Base-by-base conservation (phyloP, 1,140 invertebrate genomes). In the Tetramorium simillimum region DNA sequence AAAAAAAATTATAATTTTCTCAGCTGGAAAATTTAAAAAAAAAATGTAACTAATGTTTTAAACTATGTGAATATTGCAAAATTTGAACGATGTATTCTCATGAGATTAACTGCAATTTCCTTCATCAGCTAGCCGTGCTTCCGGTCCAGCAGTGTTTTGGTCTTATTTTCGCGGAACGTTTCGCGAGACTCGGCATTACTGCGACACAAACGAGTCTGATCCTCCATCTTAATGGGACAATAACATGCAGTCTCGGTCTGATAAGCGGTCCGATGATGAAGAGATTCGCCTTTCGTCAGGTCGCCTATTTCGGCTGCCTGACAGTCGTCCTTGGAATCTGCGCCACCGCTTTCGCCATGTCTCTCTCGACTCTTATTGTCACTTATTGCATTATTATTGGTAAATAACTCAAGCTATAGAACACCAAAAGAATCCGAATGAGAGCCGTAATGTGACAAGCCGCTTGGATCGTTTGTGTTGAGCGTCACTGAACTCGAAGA, bases 371-470 rank as follows among this genome's bases (percentile, higher is more conserved):
- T 53, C 96, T 96, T 91, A 93, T 97, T 53, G 87, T 97, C 67
- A 95, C 95, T 18, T 97, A 97, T 91, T 96, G 97, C 88, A 94
- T 97, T 91, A 95, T 97, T 85, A 95, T 96, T 90, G 96, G 97
- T 97, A 94, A 96, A 96, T 96, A 90, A 84, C 63, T 72, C 12
- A 46, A 3, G 5, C 18, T 58, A 12, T 16, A 49, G 12, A 40
- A 77, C 60, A 80, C 10, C 24, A n/a, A n/a, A 33, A 33, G 33
- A 46, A 10, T 18, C 16, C 24, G 6, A 65, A 75, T 75, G 14
- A 56, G 18, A 51, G 10, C 10, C 51, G 12, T 40, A 56, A 75
- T 33, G 14, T 46, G 10, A 37, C 24, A 0, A 37, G n/a, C 1
- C 43, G 16, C 7, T 46, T 78, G 21, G 21, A 46, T 43, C 18